Conservation (phyloP, 1,140 invertebrate genomes). For the Caenorhabditis latens region DNA sequence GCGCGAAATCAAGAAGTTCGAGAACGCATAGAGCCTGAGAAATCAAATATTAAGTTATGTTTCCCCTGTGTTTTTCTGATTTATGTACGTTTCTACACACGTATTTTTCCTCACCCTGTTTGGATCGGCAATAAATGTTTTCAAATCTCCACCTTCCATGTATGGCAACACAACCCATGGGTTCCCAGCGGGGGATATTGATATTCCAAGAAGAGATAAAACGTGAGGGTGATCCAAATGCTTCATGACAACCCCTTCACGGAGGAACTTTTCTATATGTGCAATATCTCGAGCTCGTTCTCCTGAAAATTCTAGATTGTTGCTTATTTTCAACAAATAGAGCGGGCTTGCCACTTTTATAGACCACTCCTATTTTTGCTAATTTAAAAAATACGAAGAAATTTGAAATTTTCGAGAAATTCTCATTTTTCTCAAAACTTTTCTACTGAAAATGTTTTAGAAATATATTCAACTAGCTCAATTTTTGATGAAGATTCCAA, state of each 20-base stretch:
- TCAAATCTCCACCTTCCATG: conserved; percentile 74
- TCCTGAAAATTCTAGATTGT: conserved; percentile 59
- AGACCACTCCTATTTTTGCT: too few species aligned
- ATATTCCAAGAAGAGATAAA: conserved; percentile 69
- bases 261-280: conserved; percentile 73
- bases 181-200: conserved; percentile 69
- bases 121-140: conserved; percentile 73
- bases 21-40: conserved; percentile 66
- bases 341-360: too few species aligned
- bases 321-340: background rate
- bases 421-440: too few species aligned
- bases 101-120: conserved; percentile 72
- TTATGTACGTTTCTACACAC: too few species aligned
- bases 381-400: too few species aligned
- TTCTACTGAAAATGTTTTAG: too few species aligned
- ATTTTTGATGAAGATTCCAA: too few species aligned
- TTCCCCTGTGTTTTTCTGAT: too few species aligned
- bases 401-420: too few species aligned
- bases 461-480: too few species aligned
- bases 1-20: conserved; percentile 79
- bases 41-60: background rate
- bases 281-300: conserved; percentile 68
- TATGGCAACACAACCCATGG: conserved; percentile 76
- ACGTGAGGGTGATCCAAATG: conserved; percentile 75
- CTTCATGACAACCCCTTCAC: conserved; percentile 75